phyloP scores from a whole-genome alignment of 35 echinoderm and acorn worm genomes.

The Strongylocentrotus purpuratus region DNA sequence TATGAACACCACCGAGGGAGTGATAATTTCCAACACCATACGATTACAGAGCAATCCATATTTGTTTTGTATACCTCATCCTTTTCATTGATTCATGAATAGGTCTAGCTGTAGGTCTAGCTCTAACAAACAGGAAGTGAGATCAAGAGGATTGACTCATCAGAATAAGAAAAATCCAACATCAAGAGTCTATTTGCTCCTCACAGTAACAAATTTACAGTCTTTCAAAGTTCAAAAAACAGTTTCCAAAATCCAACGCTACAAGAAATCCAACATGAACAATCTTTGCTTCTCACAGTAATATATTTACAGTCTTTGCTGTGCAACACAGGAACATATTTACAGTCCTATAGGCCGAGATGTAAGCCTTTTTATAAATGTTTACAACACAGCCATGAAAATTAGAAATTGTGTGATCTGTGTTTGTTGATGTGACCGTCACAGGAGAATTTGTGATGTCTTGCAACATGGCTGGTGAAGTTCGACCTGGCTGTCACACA shows the following conservation, averaged over 20 bases:
- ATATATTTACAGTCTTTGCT: background rate
- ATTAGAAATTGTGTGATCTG: conserved; percentile 30
- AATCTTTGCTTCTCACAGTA: conserved; percentile 21
- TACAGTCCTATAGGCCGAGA: background rate
- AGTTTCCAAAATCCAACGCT: background rate
- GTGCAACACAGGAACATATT: background rate
- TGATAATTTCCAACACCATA: no score
- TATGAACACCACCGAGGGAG: no score
- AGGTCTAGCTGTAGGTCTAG: no score
- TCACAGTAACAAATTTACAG: no score
- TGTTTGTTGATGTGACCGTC: conserved; percentile 35
- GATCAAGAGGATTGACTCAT: no score
- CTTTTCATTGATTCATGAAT: no score
- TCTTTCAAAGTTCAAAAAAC: background rate
- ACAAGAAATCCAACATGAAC: background rate
- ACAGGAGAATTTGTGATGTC: conserved; percentile 42
- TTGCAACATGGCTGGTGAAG: conserved; percentile 22
- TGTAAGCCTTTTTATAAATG: background rate
- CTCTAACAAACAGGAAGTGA: no score
- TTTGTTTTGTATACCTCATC: no score
- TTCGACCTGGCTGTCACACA: background rate
- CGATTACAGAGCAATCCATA: no score
- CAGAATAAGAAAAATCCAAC: no score
- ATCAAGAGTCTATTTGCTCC: no score
- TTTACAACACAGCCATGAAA: conserved; percentile 46